A percentile compares a stretch with the other conserved stretches of the same genome.
Evolutionary conservation across 2,113 vertebrate species (phyloP).

Genomic region (Cavia porcellus): DNA sequence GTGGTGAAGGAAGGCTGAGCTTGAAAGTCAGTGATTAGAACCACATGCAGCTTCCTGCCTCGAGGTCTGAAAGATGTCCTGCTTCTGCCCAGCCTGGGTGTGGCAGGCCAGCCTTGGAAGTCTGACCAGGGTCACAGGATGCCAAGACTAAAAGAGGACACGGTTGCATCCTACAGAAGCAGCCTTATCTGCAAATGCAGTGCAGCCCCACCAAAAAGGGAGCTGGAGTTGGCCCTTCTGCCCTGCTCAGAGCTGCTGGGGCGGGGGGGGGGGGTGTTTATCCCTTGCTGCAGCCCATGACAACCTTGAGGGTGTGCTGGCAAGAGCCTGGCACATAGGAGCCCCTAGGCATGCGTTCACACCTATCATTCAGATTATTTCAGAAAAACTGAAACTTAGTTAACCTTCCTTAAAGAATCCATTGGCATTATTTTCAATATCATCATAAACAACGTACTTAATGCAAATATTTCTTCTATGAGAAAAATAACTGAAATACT

Average conservation of each 20-base stretch:
- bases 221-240: background rate
- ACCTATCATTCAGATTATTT: background rate
- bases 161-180: background rate
- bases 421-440: slow-evolving; percentile 27
- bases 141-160: slow-evolving; percentile 4
- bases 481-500: slow-evolving; percentile 54
- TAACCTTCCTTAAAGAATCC: background rate
- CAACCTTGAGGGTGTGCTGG: background rate
- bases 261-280: background rate
- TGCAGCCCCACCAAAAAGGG: background rate
- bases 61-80: background rate
- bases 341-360: background rate
- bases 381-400: slow-evolving; percentile 5
- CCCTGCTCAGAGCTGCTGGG: background rate
- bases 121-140: background rate
- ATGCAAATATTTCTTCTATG: slow-evolving; percentile 31
- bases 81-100: background rate
- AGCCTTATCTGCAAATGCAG: background rate
- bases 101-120: background rate
- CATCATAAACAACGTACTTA: background rate
- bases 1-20: background rate
- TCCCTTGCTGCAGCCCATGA: background rate
- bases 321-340: background rate
- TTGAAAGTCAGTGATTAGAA: slow-evolving; percentile 5
- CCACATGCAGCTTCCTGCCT: background rate